Evolutionary conservation across 2,888 invertebrate genomes (phyloP).

Genomic region (Eristalis pertinax): DNA sequence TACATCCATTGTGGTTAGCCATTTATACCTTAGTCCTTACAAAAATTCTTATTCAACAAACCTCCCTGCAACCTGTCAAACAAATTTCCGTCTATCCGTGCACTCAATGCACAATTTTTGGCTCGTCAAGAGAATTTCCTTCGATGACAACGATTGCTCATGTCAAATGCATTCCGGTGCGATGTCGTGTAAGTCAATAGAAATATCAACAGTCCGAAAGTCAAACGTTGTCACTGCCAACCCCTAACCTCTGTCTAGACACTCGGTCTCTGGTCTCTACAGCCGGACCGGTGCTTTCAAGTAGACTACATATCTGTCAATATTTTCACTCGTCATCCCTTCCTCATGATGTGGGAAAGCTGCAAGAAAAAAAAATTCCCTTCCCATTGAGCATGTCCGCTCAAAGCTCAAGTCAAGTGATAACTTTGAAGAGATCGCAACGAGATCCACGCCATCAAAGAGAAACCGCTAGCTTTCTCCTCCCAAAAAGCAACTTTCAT

Average conservation of each 20-base stretch:
- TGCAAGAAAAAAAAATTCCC: constrained; percentile 19
- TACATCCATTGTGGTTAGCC: no score
- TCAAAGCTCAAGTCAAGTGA: constrained; percentile 14
- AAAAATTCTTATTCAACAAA: not conserved
- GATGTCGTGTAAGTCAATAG: not conserved
- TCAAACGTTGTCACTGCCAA: not conserved
- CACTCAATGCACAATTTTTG: not conserved
- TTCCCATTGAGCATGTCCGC: constrained; percentile 23
- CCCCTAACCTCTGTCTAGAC: not conserved
- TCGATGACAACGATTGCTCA: not conserved
- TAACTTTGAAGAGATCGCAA: constrained; percentile 2
- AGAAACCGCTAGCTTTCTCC: not conserved
- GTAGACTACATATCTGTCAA: not conserved
- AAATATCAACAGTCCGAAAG: not conserved
- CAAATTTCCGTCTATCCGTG: no score
- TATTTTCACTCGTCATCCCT: not conserved
- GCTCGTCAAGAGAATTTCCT: not conserved
- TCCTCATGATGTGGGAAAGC: not conserved
- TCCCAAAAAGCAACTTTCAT: not conserved
- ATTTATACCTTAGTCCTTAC: not conserved
- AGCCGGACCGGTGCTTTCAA: not conserved
- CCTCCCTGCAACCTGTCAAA: not conserved
- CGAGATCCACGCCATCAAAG: not conserved
- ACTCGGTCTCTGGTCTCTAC: not conserved
- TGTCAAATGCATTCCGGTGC: not conserved